Conservation (phyloP, 2,888 invertebrate species). For the Trichopria drosophilae region DNA sequence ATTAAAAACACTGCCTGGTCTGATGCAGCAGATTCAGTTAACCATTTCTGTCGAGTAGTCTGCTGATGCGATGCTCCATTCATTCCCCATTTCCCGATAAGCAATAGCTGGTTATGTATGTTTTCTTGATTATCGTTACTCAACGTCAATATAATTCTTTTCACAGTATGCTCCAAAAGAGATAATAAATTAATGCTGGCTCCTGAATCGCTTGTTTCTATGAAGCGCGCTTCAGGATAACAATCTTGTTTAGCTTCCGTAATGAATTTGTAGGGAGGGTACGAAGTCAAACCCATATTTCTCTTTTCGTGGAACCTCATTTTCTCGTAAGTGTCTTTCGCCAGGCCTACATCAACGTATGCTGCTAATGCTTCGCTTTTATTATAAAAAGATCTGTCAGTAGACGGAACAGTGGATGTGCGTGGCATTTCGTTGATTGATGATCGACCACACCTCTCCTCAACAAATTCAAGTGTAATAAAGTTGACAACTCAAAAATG, state of each 20-base stretch:
- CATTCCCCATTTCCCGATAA: constrained; percentile 17
- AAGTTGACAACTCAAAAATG: no score
- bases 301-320: no score
- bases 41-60: constrained; percentile 8
- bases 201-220: constrained; percentile 4
- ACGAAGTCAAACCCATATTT: no score
- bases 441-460: no score
- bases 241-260: constrained; percentile 1
- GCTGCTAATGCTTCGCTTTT: no score
- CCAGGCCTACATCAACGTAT: no score
- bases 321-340: no score
- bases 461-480: no score
- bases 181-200: constrained; percentile 8
- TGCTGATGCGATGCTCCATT: constrained; percentile 15
- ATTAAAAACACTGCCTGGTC: constrained; percentile 10
- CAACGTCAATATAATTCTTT: neutral
- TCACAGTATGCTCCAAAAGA: constrained; percentile 9
- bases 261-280: neutral
- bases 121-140: neutral
- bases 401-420: no score
- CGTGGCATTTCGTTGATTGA: no score
- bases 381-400: no score
- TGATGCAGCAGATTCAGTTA: neutral
- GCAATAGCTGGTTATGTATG: constrained; percentile 5
- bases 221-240: neutral